These are phyloP conservation scores for Pecten maximus DNA, from an alignment of 2,888 invertebrate genomes.

Conservation along the genomic window DNA sequence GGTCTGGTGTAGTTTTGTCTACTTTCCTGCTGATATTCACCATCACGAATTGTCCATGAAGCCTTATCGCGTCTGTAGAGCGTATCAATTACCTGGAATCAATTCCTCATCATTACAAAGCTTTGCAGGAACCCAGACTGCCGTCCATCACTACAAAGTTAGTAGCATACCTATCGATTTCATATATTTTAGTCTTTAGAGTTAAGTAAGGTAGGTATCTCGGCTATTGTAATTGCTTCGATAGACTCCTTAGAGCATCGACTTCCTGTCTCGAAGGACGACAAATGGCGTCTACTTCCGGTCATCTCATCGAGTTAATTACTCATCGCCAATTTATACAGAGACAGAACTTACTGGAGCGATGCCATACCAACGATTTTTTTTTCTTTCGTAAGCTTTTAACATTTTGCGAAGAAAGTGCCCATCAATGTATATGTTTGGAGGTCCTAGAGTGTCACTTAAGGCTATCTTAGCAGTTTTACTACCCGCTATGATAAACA, in stretches of 20 bases:
- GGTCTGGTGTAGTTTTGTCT: conserved; percentile 20
- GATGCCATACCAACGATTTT: neutral
- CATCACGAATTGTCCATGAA: neutral
- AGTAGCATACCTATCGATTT: conserved; percentile 5
- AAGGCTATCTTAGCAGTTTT: neutral
- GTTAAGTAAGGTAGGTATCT: neutral
- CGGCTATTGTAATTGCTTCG: neutral
- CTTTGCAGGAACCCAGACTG: conserved; percentile 26
- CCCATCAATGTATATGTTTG: neutral
- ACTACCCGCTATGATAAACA: neutral
- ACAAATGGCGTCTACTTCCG: conserved; percentile 26
- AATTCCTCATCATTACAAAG: conserved; percentile 29
- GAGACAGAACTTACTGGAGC: neutral
- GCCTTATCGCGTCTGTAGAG: conserved; percentile 21
- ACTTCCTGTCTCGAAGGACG: neutral
- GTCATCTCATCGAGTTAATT: conserved; percentile 17
- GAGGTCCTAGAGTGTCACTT: neutral
- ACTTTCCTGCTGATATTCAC: neutral
- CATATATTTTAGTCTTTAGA: conserved; percentile 19
- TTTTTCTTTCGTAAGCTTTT: conserved; percentile 6
- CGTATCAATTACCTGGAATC: conserved; percentile 29
- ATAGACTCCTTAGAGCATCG: conserved; percentile 11
- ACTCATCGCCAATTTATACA: neutral
- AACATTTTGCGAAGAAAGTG: neutral
- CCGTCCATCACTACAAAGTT: neutral